These are phyloP conservation scores for Andricus grossulariae DNA, from an alignment of 1,140 invertebrate species.

Conservation along the genomic window DNA sequence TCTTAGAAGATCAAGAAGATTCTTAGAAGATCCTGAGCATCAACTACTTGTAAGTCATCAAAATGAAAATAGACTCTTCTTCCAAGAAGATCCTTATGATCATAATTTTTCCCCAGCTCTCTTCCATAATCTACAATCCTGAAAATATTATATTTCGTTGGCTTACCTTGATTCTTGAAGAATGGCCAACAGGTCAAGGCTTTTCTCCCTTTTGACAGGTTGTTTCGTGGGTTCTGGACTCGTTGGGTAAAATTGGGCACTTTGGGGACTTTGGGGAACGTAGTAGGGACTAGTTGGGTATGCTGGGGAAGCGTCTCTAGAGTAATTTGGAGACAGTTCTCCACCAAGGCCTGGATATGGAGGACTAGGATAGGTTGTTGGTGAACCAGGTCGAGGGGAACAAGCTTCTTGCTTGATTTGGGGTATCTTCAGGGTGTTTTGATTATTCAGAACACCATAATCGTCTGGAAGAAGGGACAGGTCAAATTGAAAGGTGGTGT, in stretches of 20 bases:
- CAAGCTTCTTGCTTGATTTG: constrained; percentile 72
- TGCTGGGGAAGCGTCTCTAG: constrained; percentile 77
- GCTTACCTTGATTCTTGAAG: constrained; percentile 73
- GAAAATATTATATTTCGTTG: too few species aligned
- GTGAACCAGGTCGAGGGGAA: constrained; percentile 69
- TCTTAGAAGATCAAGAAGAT: too few species aligned
- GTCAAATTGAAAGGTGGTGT: constrained; percentile 83
- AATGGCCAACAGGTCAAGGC: constrained; percentile 73
- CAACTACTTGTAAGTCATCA: too few species aligned
- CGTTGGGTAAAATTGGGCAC: constrained; percentile 76
- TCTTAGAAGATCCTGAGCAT: too few species aligned
- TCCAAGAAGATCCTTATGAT: too few species aligned
- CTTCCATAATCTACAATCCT: too few species aligned
- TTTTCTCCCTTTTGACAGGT: constrained; percentile 75
- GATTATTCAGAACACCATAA: constrained; percentile 67
- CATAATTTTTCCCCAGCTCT: too few species aligned
- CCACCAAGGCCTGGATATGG: constrained; percentile 77
- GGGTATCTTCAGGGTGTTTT: constrained; percentile 61
- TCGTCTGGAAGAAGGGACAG: constrained; percentile 83
- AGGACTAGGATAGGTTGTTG: constrained; percentile 76
- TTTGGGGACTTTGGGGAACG: constrained; percentile 72
- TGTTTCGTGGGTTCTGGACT: constrained; percentile 72
- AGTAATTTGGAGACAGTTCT: constrained; percentile 77
- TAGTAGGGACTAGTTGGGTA: constrained; percentile 80
- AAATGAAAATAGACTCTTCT: too few species aligned